Conservation (phyloP, 2,113 vertebrate species). For the Cynoglossus semilaevis region DNA sequence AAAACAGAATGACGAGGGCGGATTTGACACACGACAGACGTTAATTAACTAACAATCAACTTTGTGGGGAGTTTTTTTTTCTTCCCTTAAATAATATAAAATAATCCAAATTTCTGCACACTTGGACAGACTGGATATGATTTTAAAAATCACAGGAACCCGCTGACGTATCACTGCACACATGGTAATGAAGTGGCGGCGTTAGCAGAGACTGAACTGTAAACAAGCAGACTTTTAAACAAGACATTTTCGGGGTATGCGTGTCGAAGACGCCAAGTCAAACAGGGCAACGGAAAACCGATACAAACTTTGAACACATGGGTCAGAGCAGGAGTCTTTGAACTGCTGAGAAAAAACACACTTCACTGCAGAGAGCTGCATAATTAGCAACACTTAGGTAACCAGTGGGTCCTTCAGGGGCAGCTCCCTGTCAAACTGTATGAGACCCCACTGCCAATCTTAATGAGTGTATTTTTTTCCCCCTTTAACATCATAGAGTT, state of each 20-base stretch:
- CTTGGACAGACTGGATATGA: conserved; percentile 39
- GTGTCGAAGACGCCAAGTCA: conserved; percentile 74
- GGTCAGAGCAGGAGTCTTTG: conserved; percentile 74
- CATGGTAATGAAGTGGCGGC: conserved; percentile 46
- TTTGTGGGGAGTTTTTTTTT: background rate
- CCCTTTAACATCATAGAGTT: conserved; percentile 49
- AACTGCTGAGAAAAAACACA: conserved; percentile 62
- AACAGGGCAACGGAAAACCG: conserved; percentile 76
- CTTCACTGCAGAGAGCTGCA: conserved; percentile 66
- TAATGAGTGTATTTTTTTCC: conserved; percentile 43
- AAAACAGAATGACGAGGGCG: conserved; percentile 31
- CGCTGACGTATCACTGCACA: conserved; percentile 39
- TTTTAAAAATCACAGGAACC: conserved; percentile 46
- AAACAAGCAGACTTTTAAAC: conserved; percentile 82
- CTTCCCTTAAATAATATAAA: background rate
- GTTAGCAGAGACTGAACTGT: conserved; percentile 63
- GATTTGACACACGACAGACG: conserved; percentile 3
- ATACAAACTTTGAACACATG: conserved; percentile 81
- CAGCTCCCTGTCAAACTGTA: conserved; percentile 70
- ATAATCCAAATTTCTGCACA: conserved; percentile 21
- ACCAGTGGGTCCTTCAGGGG: conserved; percentile 59
- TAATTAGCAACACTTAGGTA: conserved; percentile 79
- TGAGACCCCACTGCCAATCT: conserved; percentile 73
- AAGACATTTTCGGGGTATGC: conserved; percentile 75
- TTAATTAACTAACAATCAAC: conserved; percentile 25